Conservation (phyloP, 2,797 vertebrate genomes). For the Tenualosa thibaudeaui region DNA sequence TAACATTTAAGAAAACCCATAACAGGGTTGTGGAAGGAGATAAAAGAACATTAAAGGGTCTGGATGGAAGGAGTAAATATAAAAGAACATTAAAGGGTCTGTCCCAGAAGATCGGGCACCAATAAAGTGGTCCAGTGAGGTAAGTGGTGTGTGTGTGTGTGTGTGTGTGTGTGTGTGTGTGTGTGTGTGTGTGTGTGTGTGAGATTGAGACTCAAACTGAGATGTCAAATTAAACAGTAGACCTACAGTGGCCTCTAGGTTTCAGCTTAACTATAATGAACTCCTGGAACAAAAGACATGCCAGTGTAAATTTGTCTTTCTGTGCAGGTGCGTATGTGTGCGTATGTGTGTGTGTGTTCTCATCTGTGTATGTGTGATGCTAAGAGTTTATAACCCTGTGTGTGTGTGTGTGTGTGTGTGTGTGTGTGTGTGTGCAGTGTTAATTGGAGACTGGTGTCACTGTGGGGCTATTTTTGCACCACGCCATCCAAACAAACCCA, state of each 20-base stretch:
- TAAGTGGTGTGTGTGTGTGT: too few relatives aligned
- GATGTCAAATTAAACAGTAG: neutral
- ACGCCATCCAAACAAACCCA: neutral
- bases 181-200: neutral
- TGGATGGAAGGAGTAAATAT: too few relatives aligned
- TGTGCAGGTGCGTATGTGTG: neutral
- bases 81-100: too few relatives aligned
- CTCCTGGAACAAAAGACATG: neutral
- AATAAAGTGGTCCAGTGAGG: too few relatives aligned
- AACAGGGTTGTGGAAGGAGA: too few relatives aligned
- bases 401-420: slow-evolving; percentile 1
- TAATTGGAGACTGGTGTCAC: slow-evolving; percentile 24
- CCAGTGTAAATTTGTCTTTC: neutral
- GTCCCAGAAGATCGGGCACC: too few relatives aligned
- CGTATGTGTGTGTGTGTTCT: neutral
- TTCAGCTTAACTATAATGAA: neutral
- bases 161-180: neutral
- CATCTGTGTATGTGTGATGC: neutral
- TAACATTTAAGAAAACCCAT: too few relatives aligned
- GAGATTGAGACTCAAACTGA: neutral
- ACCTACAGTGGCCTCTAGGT: neutral
- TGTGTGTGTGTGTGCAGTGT: slow-evolving; percentile 4
- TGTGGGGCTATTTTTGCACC: neutral
- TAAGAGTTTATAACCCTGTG: neutral
- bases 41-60: too few relatives aligned